These are phyloP conservation scores for Zaprionus lineosus DNA, from an alignment of 2,888 invertebrate genomes.

Conservation along the genomic window DNA sequence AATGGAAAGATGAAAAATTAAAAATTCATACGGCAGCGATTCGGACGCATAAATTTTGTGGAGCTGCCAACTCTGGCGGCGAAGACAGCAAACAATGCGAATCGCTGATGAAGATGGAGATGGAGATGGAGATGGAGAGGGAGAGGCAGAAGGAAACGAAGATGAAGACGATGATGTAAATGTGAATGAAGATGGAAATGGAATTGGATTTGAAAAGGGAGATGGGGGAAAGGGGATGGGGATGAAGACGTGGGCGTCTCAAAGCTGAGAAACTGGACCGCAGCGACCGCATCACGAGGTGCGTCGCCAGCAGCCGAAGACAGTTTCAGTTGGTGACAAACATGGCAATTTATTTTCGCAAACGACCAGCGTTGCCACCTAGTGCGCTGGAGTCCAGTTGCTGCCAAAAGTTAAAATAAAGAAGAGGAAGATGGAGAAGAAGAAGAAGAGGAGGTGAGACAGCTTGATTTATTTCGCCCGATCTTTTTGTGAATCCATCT, in stretches of 20 bases:
- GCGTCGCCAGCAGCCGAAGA: constrained; percentile 61
- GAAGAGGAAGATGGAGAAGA: no score
- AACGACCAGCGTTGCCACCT: constrained; percentile 63
- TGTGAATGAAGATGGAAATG: constrained; percentile 16
- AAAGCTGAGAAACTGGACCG: constrained; percentile 63
- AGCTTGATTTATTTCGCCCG: constrained; percentile 62
- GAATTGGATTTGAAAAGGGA: neutral
- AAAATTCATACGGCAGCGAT: constrained; percentile 75
- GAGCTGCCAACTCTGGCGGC: constrained; percentile 45
- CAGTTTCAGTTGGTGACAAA: constrained; percentile 20
- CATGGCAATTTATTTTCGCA: constrained; percentile 44
- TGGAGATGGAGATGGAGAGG: neutral
- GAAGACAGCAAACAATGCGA: constrained; percentile 43
- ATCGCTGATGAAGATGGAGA: neutral
- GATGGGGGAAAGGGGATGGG: neutral
- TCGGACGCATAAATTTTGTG: constrained; percentile 70
- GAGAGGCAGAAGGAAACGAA: neutral
- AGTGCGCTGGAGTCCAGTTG: constrained; percentile 17
- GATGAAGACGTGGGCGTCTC: constrained; percentile 42
- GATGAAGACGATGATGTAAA: constrained; percentile 19
- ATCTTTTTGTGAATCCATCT: constrained; percentile 50
- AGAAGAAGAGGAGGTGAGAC: no score
- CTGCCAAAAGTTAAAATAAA: constrained; percentile 22
- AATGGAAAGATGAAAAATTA: constrained; percentile 55
- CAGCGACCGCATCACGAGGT: constrained; percentile 46